These are phyloP conservation scores for Leptopilina drosophilae DNA, from an alignment of 2,888 invertebrate genomes.

Conservation along the genomic window DNA sequence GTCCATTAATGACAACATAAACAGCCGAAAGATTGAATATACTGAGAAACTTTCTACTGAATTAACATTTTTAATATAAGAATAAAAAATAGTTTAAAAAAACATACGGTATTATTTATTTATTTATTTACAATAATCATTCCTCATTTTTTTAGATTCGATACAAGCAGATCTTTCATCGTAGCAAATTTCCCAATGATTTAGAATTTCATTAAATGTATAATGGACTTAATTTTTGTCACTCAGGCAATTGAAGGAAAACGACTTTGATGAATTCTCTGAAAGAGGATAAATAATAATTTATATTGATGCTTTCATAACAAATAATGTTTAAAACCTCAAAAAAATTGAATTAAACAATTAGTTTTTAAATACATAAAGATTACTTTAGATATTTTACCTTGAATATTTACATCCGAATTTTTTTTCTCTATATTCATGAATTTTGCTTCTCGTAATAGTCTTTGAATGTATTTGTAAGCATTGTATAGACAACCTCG, in stretches of 20 bases:
- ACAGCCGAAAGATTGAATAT: not conserved
- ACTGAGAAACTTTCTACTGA: no score
- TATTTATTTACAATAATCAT: no score
- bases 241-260: not conserved
- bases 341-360: not conserved
- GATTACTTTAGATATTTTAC: not conserved
- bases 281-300: not conserved
- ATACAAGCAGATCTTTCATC: not conserved
- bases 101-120: no score
- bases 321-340: not conserved
- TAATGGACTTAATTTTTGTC: not conserved
- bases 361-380: not conserved
- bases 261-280: not conserved
- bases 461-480: not conserved
- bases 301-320: not conserved
- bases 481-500: not conserved
- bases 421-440: not conserved
- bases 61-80: no score
- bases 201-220: not conserved
- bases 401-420: not conserved
- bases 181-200: not conserved
- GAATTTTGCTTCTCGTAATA: not conserved
- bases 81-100: no score
- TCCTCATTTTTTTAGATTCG: not conserved
- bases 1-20: constrained; percentile 3